phyloP scores from a whole-genome alignment of 2,888 invertebrate genomes.

The Lysandra bellargus region DNA sequence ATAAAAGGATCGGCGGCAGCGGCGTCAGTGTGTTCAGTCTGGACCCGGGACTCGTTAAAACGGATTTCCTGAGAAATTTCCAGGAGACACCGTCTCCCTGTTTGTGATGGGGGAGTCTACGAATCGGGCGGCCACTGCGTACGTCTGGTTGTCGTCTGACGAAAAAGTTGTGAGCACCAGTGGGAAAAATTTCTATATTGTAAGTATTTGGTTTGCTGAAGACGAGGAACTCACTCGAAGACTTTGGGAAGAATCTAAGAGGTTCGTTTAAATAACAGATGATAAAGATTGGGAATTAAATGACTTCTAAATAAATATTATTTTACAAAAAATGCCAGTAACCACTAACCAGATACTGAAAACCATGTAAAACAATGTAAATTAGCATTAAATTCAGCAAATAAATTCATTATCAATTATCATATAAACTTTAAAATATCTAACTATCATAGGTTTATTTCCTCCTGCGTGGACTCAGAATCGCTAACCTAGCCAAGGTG shows the following conservation, averaged over 20 bases:
- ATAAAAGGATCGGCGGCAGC: constrained; percentile 54
- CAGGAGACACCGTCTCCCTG: constrained; percentile 46
- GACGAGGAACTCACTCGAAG: constrained; percentile 49
- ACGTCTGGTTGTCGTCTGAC: constrained; percentile 59
- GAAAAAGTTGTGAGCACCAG: constrained; percentile 51
- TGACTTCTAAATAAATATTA: background rate
- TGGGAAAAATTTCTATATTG: constrained; percentile 65
- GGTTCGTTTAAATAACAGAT: constrained; percentile 50
- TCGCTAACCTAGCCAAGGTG: constrained; percentile 11
- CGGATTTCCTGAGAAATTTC: constrained; percentile 85
- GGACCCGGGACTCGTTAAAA: constrained; percentile 90
- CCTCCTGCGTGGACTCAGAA: background rate
- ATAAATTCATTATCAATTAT: too few species aligned
- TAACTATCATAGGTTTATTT: background rate
- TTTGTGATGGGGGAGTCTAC: constrained; percentile 51
- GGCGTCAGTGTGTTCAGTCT: constrained; percentile 89
- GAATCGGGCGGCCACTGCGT: constrained; percentile 54
- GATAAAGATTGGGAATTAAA: constrained; percentile 60
- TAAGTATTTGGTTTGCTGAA: constrained; percentile 64
- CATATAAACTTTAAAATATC: background rate
- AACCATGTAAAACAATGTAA: too few species aligned
- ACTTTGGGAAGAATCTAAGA: constrained; percentile 59
- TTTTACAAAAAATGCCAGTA: too few species aligned
- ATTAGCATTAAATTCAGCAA: too few species aligned
- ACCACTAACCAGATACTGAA: too few species aligned